These are phyloP conservation scores for Chloebia gouldiae DNA, from an alignment of 2,113 vertebrate species.

Conservation along the genomic window DNA sequence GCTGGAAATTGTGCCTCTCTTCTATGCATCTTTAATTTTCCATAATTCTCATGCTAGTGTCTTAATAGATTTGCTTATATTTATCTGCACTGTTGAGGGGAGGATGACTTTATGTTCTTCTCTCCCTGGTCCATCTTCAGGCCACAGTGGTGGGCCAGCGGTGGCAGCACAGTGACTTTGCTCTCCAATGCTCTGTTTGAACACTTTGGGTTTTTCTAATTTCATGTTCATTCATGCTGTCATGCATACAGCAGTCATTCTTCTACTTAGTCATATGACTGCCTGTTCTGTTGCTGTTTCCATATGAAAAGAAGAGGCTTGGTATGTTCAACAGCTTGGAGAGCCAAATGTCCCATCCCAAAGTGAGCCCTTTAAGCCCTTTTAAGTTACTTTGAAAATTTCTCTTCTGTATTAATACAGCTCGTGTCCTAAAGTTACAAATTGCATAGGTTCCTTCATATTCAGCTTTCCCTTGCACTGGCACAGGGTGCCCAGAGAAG, in stretches of 20 bases:
- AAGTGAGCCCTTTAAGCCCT: background rate
- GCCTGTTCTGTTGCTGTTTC: background rate
- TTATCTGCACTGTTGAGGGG: background rate
- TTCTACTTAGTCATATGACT: background rate
- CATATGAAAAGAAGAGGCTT: background rate
- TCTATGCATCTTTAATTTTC: background rate
- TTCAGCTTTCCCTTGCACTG: background rate
- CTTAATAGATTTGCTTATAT: background rate
- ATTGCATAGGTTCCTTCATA: background rate
- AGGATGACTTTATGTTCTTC: background rate
- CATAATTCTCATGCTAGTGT: background rate
- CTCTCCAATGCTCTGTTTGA: background rate
- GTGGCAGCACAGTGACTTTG: background rate
- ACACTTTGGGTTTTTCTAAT: background rate
- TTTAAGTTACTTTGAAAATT: background rate
- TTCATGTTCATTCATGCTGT: background rate
- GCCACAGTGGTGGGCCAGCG: background rate
- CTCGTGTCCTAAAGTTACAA: background rate
- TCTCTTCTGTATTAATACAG: background rate
- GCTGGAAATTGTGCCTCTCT: background rate
- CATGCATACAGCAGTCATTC: background rate
- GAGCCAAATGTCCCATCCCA: rapidly evolving
- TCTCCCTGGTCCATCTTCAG: background rate
- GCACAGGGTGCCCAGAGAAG: background rate
- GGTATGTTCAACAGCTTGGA: background rate